Conservation (phyloP, 2,888 invertebrate genomes). For the Oegoconia quadripuncta region DNA sequence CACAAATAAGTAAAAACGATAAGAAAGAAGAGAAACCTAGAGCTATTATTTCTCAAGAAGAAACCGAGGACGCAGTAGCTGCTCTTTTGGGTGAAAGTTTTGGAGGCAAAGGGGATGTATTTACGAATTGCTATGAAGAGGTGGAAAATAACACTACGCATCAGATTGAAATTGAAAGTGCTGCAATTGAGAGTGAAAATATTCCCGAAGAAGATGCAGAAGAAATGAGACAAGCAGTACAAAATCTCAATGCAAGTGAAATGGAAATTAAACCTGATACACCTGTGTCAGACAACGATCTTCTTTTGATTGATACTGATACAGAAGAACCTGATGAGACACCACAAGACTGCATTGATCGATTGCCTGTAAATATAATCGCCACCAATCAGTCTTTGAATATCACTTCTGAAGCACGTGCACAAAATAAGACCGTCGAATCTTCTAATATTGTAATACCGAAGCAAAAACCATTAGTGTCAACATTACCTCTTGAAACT, state of each 20-base stretch:
- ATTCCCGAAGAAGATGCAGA: slow-evolving; percentile 87
- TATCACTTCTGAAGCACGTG: slow-evolving; percentile 31
- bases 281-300: slow-evolving; percentile 89
- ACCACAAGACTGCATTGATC: slow-evolving; percentile 62
- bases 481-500: slow-evolving; percentile 43
- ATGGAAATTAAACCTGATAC: slow-evolving; percentile 90
- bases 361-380: slow-evolving; percentile 57
- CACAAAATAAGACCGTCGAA: slow-evolving; percentile 56
- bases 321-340: slow-evolving; percentile 86
- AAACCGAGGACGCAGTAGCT: slow-evolving; percentile 95
- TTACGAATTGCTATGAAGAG: slow-evolving; percentile 78
- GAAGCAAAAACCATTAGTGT: slow-evolving; percentile 55
- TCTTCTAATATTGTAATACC: slow-evolving; percentile 60
- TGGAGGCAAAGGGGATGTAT: slow-evolving; percentile 80
- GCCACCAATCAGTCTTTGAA: slow-evolving; percentile 48
- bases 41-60: slow-evolving; percentile 93
- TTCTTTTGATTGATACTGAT: slow-evolving; percentile 92
- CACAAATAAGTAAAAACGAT: slow-evolving; percentile 56
- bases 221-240: slow-evolving; percentile 91
- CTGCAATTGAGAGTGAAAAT: slow-evolving; percentile 69
- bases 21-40: slow-evolving; percentile 88
- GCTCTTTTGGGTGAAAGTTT: slow-evolving; percentile 93
- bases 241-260: slow-evolving; percentile 86
- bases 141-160: slow-evolving; percentile 56
- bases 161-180: slow-evolving; percentile 66